Evolutionary conservation across 2,113 vertebrate species (phyloP).

Genomic region (Ardeotis arabs): DNA sequence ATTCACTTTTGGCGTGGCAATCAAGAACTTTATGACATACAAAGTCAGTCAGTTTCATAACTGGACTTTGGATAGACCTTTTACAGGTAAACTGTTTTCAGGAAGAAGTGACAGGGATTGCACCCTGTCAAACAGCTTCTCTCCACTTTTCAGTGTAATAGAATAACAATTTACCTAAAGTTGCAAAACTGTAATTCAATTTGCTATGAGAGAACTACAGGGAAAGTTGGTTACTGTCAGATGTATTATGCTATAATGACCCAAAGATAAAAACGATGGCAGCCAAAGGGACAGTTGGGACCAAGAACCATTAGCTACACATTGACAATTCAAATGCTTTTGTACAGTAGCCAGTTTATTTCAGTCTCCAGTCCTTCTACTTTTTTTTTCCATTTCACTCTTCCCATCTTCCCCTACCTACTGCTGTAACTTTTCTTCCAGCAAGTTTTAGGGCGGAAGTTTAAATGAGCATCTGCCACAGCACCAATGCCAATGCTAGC

Average conservation of each 20-base stretch:
- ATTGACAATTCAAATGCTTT: neutral
- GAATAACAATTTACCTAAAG: neutral
- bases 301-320: neutral
- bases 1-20: neutral
- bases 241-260: neutral
- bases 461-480: slow-evolving; percentile 87
- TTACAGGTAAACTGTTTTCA: neutral
- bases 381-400: neutral
- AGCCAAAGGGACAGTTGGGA: slow-evolving; percentile 22
- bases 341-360: neutral
- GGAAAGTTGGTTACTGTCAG: neutral
- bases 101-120: neutral
- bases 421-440: slow-evolving; percentile 45
- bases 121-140: neutral
- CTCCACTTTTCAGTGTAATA: neutral
- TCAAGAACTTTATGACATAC: neutral
- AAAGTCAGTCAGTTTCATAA: neutral
- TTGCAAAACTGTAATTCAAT: neutral
- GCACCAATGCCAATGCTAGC: slow-evolving; percentile 44
- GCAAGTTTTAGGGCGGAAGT: slow-evolving; percentile 62
- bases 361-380: neutral
- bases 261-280: neutral
- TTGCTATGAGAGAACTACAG: neutral
- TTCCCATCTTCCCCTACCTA: neutral
- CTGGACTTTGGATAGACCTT: neutral